Evolutionary conservation across 2,888 invertebrate species (phyloP).

Genomic region (Cryptocheilus praepositus): DNA sequence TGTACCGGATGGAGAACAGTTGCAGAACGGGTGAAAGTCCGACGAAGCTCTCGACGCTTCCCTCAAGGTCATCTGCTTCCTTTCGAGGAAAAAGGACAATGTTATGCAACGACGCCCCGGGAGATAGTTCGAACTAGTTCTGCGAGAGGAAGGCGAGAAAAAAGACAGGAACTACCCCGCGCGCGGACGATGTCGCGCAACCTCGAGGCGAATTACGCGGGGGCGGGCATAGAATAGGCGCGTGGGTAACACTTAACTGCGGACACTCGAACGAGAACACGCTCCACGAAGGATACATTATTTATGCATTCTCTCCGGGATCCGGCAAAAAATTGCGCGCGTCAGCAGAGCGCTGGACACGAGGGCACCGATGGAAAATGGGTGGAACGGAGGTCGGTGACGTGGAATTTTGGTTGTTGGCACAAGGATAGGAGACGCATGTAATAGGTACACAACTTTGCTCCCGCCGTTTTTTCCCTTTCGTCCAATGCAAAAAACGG

Average conservation of each 20-base stretch:
- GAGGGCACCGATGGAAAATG: too few species aligned
- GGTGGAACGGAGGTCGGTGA: too few species aligned
- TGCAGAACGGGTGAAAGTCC: slow-evolving; percentile 47
- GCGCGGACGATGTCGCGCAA: background rate
- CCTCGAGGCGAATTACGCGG: slow-evolving; percentile 2
- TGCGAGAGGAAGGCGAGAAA: slow-evolving; percentile 1
- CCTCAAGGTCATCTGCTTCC: slow-evolving; percentile 44
- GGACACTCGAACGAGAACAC: background rate
- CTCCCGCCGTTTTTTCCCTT: too few species aligned
- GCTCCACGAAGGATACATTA: too few species aligned
- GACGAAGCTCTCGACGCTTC: slow-evolving; percentile 29
- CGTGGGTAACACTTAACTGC: too few species aligned
- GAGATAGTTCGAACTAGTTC: slow-evolving; percentile 26
- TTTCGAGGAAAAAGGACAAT: slow-evolving; percentile 27
- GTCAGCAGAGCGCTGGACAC: too few species aligned
- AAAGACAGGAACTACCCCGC: background rate
- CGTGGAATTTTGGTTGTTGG: too few species aligned
- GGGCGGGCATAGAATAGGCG: background rate
- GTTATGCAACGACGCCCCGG: slow-evolving; percentile 20
- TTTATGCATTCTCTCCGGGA: too few species aligned
- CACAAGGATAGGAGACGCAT: too few species aligned
- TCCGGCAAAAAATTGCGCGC: too few species aligned
- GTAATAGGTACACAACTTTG: too few species aligned
- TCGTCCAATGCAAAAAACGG: too few species aligned
- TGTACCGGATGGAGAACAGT: slow-evolving; percentile 38